Evolutionary conservation across 2,797 vertebrate species (phyloP), one percentile per base, ranked within the genome.

Genomic region (Gephyroberyx darwinii): DNA sequence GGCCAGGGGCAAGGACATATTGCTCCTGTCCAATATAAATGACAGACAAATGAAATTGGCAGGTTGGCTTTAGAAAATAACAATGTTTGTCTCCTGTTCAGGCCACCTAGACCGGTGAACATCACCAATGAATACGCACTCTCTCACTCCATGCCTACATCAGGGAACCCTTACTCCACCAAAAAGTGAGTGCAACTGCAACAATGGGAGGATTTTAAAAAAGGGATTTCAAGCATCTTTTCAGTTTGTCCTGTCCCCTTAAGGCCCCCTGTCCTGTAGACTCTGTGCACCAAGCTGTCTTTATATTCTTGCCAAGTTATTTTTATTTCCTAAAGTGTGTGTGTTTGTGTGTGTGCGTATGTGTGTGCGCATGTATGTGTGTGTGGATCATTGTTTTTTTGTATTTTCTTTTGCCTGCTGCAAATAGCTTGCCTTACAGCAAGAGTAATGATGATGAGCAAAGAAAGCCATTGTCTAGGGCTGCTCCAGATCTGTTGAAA

Each of bases 131-230:
- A 99, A 84, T 94, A 95, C 75, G 90, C 96, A 41, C 94, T 98
- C 90, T 98, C 96, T 82, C 97, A 98, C 92, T 96, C 98, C 75
- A 97, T 98, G 91, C 97, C 97, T 80, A 94, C 92, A 92, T 96
- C 96, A 96, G 96, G 97, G 95, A 98, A 97, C 83, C 96, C 97
- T 74, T 98, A 97, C 90, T 95, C 97, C 90, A 97, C 96, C 90
- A 97, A 96, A 94, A 96, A 95, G 97, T 99, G 92, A 96, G 97
- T 95, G 26, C 31, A 50, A 37, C 39, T 14, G 1, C 31, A 74
- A 84, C 81, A 87, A 88, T 69, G 31, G 72, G 52, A 74, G 74
- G 84, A 88, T 91, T 87, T 70, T 58, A 76, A 64, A 68, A 64
- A 50, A 48, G 50, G 69, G 26, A 12, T 39, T 14, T 2, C 13